Evolutionary conservation across 2,113 vertebrate species (phyloP).

Genomic region (Rhegmatorhina hoffmannsi): DNA sequence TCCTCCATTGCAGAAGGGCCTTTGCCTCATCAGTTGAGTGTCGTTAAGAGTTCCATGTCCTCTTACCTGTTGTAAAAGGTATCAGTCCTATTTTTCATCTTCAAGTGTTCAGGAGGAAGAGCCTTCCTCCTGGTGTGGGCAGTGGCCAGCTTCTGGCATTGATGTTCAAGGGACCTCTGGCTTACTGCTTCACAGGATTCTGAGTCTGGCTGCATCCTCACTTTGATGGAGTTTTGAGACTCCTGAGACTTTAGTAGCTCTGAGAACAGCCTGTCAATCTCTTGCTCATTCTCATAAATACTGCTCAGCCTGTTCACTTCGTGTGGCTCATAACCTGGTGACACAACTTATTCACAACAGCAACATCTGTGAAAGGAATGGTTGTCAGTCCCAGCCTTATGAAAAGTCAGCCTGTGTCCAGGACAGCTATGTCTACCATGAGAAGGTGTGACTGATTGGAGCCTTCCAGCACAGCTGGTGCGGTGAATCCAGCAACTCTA

Average conservation of each 20-base stretch:
- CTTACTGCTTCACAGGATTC: background rate
- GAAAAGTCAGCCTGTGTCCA: background rate
- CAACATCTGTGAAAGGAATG: background rate
- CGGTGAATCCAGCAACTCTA: background rate
- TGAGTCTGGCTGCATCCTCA: background rate
- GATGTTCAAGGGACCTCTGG: background rate
- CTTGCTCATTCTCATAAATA: background rate
- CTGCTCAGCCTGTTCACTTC: background rate
- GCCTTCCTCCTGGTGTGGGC: background rate
- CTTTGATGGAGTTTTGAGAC: background rate
- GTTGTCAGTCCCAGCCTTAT: rapidly evolving
- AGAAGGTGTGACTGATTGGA: background rate
- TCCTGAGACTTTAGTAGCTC: background rate
- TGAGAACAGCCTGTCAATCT: background rate
- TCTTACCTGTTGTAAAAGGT: background rate
- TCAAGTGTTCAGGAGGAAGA: background rate
- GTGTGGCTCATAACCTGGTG: rapidly evolving
- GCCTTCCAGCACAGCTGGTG: background rate
- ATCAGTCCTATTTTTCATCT: background rate
- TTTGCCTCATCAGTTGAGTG: background rate
- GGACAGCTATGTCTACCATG: rapidly evolving
- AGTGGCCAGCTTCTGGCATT: background rate
- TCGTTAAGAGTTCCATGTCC: background rate
- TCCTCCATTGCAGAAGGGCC: background rate
- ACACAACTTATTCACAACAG: background rate